phyloP scores from a whole-genome alignment of 2,113 vertebrate genomes.

The Anseranas semipalmata region DNA sequence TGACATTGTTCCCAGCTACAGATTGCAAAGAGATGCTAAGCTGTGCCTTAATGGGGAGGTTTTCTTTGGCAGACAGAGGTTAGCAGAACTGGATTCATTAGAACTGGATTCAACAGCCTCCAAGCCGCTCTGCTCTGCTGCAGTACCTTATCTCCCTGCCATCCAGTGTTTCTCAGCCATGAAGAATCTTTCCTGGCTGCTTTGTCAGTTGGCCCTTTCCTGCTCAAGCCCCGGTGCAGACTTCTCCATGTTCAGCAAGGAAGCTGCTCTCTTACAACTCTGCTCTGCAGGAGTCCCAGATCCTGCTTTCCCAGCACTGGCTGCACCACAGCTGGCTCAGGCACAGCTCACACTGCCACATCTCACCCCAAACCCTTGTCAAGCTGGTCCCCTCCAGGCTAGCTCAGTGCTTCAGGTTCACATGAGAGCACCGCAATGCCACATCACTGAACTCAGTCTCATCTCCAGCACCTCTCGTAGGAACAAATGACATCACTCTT shows the following conservation, averaged over 20 bases:
- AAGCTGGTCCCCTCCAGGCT: not conserved
- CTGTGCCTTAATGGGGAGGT: not conserved
- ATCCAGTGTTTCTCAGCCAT: not conserved
- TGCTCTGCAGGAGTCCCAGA: not conserved
- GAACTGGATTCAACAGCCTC: not conserved
- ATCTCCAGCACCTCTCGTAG: not conserved
- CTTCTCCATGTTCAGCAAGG: rapidly evolving
- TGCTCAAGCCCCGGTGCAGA: not conserved
- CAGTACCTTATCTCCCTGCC: not conserved
- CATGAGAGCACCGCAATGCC: no score
- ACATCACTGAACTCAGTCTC: not conserved
- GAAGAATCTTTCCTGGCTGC: not conserved
- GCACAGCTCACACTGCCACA: not conserved
- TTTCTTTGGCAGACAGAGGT: not conserved
- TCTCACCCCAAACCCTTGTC: not conserved
- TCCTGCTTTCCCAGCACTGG: not conserved
- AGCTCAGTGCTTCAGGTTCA: not conserved
- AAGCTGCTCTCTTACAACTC: not conserved
- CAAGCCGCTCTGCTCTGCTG: not conserved
- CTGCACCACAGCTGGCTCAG: not conserved
- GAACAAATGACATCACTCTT: not conserved
- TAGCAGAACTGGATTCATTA: not conserved
- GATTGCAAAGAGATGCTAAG: not conserved
- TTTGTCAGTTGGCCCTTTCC: not conserved
- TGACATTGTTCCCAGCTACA: not conserved